phyloP scores from a whole-genome alignment of 2,888 invertebrate species.

The Eucera pruinosa region DNA sequence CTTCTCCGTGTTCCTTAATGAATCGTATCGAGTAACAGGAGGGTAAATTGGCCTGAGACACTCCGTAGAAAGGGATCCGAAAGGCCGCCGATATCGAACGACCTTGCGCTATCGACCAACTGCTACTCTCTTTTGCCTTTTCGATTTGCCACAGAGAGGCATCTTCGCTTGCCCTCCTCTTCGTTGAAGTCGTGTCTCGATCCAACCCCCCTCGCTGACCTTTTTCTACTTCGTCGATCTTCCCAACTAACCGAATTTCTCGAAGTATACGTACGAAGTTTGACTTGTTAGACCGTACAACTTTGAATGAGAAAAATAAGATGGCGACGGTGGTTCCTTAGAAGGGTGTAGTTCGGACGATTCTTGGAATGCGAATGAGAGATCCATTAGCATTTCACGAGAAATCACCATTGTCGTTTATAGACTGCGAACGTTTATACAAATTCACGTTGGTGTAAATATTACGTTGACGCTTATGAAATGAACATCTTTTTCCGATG shows the following conservation, averaged over 20 bases:
- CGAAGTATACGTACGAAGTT: background rate
- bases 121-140: constrained; percentile 58
- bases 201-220: constrained; percentile 31
- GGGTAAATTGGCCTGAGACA: constrained; percentile 43
- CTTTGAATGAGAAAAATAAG: too few relatives aligned
- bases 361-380: too few relatives aligned
- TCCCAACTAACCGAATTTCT: constrained; percentile 26
- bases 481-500: too few relatives aligned
- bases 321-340: too few relatives aligned
- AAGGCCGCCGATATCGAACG: constrained; percentile 78
- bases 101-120: constrained; percentile 81
- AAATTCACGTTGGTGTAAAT: too few relatives aligned
- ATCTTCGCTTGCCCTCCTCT: constrained; percentile 40
- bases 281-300: too few relatives aligned
- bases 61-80: constrained; percentile 50
- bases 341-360: too few relatives aligned
- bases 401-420: too few relatives aligned
- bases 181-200: constrained; percentile 11
- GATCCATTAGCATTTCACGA: too few relatives aligned
- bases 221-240: constrained; percentile 37
- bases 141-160: constrained; percentile 54
- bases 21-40: constrained; percentile 43
- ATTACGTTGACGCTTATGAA: too few relatives aligned
- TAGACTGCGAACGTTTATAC: too few relatives aligned
- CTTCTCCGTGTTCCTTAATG: constrained; percentile 32